These are phyloP conservation scores for Papilio polyxenes DNA, from an alignment of 1,140 invertebrate genomes.

Conservation along the genomic window DNA sequence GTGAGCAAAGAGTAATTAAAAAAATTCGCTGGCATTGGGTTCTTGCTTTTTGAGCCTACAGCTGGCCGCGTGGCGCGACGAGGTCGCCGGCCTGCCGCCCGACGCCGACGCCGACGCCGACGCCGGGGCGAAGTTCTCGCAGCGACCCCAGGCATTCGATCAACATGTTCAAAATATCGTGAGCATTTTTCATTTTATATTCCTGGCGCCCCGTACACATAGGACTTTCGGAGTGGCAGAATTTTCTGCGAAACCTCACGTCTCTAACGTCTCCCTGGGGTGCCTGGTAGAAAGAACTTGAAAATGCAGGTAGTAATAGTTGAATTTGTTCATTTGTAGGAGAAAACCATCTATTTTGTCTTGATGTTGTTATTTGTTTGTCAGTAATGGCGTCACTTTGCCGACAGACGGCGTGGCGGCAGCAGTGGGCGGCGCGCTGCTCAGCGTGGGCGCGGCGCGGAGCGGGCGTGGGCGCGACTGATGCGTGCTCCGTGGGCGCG, in stretches of 20 bases:
- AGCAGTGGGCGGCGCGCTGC: not conserved
- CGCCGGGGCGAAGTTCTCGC: not conserved
- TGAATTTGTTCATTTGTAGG: too few relatives aligned
- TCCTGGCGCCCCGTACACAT: too few relatives aligned
- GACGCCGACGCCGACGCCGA: not conserved
- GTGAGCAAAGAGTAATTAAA: too few relatives aligned
- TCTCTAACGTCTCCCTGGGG: too few relatives aligned
- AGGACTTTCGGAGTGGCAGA: too few relatives aligned
- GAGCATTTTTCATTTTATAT: not conserved
- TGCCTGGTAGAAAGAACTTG: too few relatives aligned
- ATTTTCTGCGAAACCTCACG: too few relatives aligned
- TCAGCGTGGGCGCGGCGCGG: not conserved
- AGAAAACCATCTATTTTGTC: too few relatives aligned
- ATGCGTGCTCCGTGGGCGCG: constrained; percentile 35
- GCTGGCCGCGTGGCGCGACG: constrained; percentile 47
- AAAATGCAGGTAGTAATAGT: too few relatives aligned
- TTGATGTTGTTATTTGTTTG: too few relatives aligned
- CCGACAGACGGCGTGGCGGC: constrained; percentile 21
- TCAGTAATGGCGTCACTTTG: constrained; percentile 43
- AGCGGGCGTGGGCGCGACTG: constrained; percentile 39
- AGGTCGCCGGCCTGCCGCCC: not conserved
- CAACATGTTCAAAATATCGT: not conserved
- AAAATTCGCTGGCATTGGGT: too few relatives aligned
- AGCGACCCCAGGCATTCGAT: not conserved
- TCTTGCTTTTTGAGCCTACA: too few relatives aligned